A percentile compares a stretch with the other conserved stretches of the same genome.
These are phyloP conservation scores for Sorex araneus DNA, from an alignment of 2,113 vertebrate species.

Conservation along the genomic window DNA sequence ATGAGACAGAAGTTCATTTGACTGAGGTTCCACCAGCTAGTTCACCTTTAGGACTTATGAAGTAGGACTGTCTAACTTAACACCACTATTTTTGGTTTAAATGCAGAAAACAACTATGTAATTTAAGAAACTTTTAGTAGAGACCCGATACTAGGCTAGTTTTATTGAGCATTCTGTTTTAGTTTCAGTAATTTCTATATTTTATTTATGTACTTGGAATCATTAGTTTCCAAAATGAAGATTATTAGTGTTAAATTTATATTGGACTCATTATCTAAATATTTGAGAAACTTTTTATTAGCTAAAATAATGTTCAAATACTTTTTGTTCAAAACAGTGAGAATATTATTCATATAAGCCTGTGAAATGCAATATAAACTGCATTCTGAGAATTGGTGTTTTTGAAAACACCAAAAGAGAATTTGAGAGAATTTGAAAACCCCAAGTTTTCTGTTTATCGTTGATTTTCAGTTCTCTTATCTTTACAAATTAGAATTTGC, in stretches of 20 bases:
- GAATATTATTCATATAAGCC: not conserved
- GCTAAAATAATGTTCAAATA: constrained; percentile 17
- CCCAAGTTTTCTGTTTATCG: not conserved
- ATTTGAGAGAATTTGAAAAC: not conserved
- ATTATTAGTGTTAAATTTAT: constrained; percentile 42
- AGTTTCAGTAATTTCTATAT: constrained; percentile 42
- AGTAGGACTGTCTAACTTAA: not conserved
- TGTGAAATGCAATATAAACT: not conserved
- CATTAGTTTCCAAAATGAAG: constrained; percentile 1
- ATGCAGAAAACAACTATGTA: not conserved
- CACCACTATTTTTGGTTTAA: not conserved
- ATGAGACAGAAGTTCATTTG: constrained; percentile 19
- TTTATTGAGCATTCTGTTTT: constrained; percentile 41
- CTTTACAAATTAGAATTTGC: constrained; percentile 45
- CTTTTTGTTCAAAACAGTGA: not conserved
- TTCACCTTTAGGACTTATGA: not conserved
- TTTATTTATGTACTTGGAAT: not conserved
- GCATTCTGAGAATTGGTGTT: not conserved
- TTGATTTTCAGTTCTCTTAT: not conserved
- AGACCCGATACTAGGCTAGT: not conserved
- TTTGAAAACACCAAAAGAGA: not conserved
- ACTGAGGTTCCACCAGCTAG: not conserved
- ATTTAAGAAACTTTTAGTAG: constrained; percentile 7
- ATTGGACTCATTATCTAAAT: constrained; percentile 14
- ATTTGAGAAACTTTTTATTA: constrained; percentile 50